Conservation (phyloP, 1,140 invertebrate genomes). For the Anastatus disparis region DNA sequence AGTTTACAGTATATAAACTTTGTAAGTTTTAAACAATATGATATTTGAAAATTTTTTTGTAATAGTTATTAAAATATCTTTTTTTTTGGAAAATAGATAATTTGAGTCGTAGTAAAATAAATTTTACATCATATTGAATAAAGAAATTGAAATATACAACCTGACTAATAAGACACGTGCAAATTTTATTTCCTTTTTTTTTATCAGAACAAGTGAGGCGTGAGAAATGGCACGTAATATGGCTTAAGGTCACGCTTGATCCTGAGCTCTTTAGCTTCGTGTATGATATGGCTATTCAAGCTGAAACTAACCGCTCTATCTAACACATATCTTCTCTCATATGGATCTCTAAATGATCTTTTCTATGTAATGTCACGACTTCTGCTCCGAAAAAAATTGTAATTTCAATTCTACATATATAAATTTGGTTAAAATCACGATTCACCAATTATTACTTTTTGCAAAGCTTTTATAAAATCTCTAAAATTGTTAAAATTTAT, state of each 20-base stretch:
- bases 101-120: no score
- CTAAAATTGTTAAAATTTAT: no score
- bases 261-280: background rate
- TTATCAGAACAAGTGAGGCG: background rate
- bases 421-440: no score
- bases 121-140: no score
- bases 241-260: constrained; percentile 15
- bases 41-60: no score
- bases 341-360: constrained; percentile 70
- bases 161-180: no score
- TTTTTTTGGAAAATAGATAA: no score
- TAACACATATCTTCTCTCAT: background rate
- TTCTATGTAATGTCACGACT: constrained; percentile 54
- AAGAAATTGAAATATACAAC: background rate
- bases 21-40: no score
- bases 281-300: constrained; percentile 4
- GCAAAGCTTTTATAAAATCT: no score
- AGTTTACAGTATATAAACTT: no score
- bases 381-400: background rate
- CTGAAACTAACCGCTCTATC: constrained; percentile 11
- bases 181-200: background rate
- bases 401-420: background rate
- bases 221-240: constrained; percentile 11
- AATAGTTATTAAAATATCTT: no score
- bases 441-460: no score